phyloP scores from a whole-genome alignment of 2,888 invertebrate species.

The Agrotis exclamationis region DNA sequence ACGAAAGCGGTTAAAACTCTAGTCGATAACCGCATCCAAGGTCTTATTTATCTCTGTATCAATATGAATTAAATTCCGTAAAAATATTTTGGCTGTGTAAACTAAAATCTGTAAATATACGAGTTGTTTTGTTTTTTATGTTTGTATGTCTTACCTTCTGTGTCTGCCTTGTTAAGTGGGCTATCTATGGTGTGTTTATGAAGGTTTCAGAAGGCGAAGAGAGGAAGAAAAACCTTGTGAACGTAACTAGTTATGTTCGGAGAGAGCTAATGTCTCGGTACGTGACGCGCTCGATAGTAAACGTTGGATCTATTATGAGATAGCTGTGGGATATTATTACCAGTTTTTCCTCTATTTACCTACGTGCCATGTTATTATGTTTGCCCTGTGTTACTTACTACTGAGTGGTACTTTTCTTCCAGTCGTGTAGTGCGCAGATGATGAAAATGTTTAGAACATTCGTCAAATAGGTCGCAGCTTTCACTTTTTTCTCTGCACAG shows the following conservation, averaged over 20 bases:
- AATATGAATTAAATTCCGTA: no score
- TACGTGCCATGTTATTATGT: slow-evolving; percentile 2
- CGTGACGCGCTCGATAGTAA: not conserved
- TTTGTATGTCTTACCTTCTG: no score
- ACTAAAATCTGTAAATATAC: no score
- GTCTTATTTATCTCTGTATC: no score
- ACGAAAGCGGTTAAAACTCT: no score
- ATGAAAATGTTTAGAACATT: slow-evolving; percentile 12
- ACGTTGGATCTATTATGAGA: slow-evolving; percentile 3
- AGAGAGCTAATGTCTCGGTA: not conserved
- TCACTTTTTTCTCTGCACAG: slow-evolving; percentile 9
- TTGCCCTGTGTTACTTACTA: not conserved
- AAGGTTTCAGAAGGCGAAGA: no score
- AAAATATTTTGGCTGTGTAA: no score
- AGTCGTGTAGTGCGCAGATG: not conserved
- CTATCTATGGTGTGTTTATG: no score
- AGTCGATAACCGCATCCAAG: no score
- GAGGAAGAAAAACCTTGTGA: not conserved
- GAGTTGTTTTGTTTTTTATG: no score
- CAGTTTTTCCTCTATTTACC: not conserved
- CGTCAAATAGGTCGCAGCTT: slow-evolving; percentile 12
- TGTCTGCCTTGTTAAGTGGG: no score
- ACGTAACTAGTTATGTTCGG: no score
- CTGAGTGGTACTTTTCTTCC: not conserved
- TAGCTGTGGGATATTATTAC: not conserved